Base-by-base conservation (phyloP, 2,797 vertebrate species). In the Zalophus californianus region DNA sequence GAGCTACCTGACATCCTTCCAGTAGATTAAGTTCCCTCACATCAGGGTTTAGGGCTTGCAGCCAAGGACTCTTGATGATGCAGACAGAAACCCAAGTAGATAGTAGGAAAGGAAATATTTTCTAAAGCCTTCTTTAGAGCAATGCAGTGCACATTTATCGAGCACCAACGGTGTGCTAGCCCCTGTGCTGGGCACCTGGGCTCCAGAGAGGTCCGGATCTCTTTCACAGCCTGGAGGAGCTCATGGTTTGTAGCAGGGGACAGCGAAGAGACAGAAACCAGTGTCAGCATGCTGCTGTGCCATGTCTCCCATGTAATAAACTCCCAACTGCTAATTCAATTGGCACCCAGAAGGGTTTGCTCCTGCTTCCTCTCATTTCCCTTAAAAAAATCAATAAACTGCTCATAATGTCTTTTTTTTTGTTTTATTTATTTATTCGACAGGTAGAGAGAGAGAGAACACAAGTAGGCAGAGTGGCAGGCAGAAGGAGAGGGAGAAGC, bases 381-480 rank as follows among this genome's bases (percentile, higher is more conserved):
- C 60, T 86, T 66, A 54, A 64, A 58, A 82, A 91, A 95, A 92
- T 83, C 64, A 91, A 56, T 85, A 79, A 93, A 60, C 66, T 83
- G 32, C 60, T 87, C 48, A 70, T 60, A 44, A 88, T 84, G 44
- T 44, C 44, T 44, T 44, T 44, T 44, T 44, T 44, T 44, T 9
- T 44, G 9, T 44, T 44, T 44, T 44, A 44, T 64, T 62, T 64
- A 32, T 64, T 64, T 64, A 32, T 64, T 64, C 6, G 62, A 64
- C 44, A 44, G 44, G 9, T 44, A 44, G 8, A 44, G 8, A 44
- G 29, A 60, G 58, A 60, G 60, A 64, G 29, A 64, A 14, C 62
- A 16, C 15, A 44, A 44, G 44, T 44, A 44, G 44, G 44, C 44
- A 44, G 44, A 44, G 8, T 44, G 44, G 44, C 44, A 44, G 44